Evolutionary conservation across 2,113 vertebrate genomes (phyloP).

Genomic region (Piliocolobus tephrosceles): DNA sequence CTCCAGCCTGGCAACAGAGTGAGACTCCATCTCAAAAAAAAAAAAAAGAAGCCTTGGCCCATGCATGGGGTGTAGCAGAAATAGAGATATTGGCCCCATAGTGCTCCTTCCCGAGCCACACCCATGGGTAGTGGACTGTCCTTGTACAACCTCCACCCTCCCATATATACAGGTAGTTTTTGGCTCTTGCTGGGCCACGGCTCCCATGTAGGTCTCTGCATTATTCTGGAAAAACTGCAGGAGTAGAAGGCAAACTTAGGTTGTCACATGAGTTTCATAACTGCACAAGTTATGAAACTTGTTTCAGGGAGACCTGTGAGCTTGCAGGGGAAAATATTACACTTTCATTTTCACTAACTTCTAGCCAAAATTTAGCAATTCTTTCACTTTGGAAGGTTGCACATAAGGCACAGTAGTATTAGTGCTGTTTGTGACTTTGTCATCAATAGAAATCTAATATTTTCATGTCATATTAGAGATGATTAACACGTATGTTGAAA

Average conservation of each 20-base stretch:
- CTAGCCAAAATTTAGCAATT: background rate
- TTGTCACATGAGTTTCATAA: background rate
- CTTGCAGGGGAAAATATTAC: background rate
- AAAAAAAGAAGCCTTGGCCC: background rate
- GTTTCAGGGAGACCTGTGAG: background rate
- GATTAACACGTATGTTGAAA: background rate
- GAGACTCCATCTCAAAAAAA: too few species aligned
- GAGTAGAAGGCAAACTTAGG: background rate
- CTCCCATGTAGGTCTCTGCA: background rate
- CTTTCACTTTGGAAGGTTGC: background rate
- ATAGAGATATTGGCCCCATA: background rate
- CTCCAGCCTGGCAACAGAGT: too few species aligned
- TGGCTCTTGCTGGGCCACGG: background rate
- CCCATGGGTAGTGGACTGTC: background rate
- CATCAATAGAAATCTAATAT: background rate
- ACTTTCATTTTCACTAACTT: background rate
- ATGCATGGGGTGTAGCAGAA: background rate
- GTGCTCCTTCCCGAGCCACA: background rate
- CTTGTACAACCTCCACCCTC: background rate
- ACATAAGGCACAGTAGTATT: background rate
- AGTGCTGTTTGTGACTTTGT: background rate
- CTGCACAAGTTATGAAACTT: too few species aligned
- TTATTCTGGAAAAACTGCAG: background rate
- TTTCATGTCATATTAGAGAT: background rate
- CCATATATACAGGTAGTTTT: background rate